These are phyloP conservation scores for Teleogryllus occipitalis DNA, from an alignment of 1,140 invertebrate genomes.

Conservation along the genomic window DNA sequence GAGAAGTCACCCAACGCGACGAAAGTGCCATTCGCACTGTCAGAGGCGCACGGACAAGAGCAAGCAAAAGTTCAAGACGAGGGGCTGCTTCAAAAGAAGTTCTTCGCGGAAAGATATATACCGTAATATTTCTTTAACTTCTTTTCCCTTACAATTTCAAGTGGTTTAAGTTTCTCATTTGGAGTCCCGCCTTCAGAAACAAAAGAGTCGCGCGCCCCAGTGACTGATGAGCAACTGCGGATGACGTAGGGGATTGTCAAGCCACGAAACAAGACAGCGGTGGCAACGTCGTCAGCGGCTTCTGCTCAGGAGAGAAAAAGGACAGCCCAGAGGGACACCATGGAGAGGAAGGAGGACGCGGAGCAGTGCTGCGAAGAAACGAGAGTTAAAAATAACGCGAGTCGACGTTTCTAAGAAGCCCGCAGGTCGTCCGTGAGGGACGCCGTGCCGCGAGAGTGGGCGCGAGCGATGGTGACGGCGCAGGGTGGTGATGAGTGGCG, in stretches of 20 bases:
- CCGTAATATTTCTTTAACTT: constrained; percentile 5
- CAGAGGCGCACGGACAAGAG: too few relatives aligned
- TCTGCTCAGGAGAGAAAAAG: too few relatives aligned
- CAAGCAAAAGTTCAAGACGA: neutral
- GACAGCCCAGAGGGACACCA: too few relatives aligned
- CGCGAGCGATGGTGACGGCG: too few relatives aligned
- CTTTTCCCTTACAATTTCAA: constrained; percentile 1
- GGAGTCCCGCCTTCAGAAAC: neutral
- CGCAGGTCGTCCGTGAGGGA: too few relatives aligned
- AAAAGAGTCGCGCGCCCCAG: neutral
- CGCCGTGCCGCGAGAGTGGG: too few relatives aligned
- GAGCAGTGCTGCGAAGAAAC: too few relatives aligned
- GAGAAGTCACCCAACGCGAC: neutral
- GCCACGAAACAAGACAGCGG: neutral
- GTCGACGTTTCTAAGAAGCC: too few relatives aligned
- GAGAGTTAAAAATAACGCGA: too few relatives aligned
- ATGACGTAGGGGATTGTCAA: neutral
- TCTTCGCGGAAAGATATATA: neutral
- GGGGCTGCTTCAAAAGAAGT: neutral
- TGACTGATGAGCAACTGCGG: neutral
- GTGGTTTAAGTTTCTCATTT: constrained; percentile 1
- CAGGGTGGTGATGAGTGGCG: too few relatives aligned
- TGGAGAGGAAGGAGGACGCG: too few relatives aligned
- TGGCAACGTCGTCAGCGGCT: too few relatives aligned
- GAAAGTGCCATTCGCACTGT: neutral